These are phyloP conservation scores for Drosophila pallidifrons DNA, from an alignment of 1,140 invertebrate genomes.

Conservation along the genomic window DNA sequence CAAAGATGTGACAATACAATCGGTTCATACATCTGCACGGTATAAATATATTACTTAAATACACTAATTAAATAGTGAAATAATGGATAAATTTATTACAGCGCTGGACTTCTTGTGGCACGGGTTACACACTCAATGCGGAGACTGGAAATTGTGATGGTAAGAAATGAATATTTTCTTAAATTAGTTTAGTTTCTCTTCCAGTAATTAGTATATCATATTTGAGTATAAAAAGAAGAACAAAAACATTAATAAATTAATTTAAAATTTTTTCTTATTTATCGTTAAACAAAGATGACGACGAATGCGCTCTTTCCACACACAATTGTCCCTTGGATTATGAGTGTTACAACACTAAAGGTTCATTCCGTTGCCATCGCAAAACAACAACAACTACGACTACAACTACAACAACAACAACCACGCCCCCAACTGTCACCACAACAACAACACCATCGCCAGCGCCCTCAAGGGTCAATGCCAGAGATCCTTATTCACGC, in stretches of 20 bases:
- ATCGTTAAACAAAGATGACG: conserved; percentile 90
- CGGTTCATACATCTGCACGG: conserved; percentile 93
- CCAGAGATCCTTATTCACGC: conserved; percentile 14
- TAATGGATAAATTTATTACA: conserved; percentile 2
- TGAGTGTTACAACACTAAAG: conserved; percentile 92
- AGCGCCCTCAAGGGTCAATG: neutral
- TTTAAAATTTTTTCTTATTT: neutral
- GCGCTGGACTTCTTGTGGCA: conserved; percentile 93
- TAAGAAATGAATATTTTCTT: conserved; percentile 80
- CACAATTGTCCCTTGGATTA: conserved; percentile 94
- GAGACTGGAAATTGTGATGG: conserved; percentile 94
- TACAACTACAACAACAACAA: conserved; percentile 53
- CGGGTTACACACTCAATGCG: conserved; percentile 97
- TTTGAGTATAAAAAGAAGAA: neutral
- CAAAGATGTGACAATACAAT: conserved; percentile 96
- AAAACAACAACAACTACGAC: conserved; percentile 55
- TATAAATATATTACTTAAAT: conserved; percentile 17
- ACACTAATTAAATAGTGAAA: neutral
- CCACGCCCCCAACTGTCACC: conserved; percentile 44
- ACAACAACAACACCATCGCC: conserved; percentile 37
- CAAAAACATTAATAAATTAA: neutral
- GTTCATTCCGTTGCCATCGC: conserved; percentile 78
- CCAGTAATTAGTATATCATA: no score
- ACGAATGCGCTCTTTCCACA: conserved; percentile 94
- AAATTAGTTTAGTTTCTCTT: neutral